Conservation (phyloP, 2,888 invertebrate genomes). For the Drosophila robusta region DNA sequence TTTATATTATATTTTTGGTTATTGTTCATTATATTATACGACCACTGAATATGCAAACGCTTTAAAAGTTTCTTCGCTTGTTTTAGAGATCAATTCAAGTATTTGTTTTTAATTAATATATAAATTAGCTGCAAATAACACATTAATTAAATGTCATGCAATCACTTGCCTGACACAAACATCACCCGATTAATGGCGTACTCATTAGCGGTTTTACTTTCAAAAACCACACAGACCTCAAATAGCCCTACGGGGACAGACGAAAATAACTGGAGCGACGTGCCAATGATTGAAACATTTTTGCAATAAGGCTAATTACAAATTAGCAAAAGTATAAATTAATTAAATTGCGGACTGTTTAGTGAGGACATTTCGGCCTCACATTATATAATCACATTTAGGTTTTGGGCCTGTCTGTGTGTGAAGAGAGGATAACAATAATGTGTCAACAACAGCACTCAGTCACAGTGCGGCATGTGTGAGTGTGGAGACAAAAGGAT, state of each 20-base stretch:
- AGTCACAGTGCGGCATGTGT: conserved; percentile 20
- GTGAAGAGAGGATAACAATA: conserved; percentile 30
- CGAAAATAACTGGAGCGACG: conserved; percentile 4
- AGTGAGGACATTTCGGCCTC: conserved; percentile 37
- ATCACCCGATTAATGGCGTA: conserved; percentile 23
- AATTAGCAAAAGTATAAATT: conserved; percentile 60
- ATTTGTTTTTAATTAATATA: not conserved
- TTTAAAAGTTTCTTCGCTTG: not conserved
- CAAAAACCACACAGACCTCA: conserved; percentile 1
- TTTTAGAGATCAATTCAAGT: no score
- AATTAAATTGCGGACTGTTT: conserved; percentile 46
- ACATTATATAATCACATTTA: conserved; percentile 26
- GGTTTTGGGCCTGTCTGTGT: not conserved
- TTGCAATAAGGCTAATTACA: conserved; percentile 43
- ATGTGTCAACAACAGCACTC: conserved; percentile 33
- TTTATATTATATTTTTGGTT: no score
- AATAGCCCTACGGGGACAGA: not conserved
- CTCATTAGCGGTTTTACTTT: conserved; percentile 56
- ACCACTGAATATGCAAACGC: no score
- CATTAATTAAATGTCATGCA: not conserved
- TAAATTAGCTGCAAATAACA: not conserved
- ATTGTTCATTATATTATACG: no score
- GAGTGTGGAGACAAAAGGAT: conserved; percentile 21
- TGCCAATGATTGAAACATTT: conserved; percentile 2
- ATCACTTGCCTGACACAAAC: not conserved